phyloP scores from a whole-genome alignment of 37 sponge, comb jelly and placozoan genomes.

The Tethya wilhelma region DNA sequence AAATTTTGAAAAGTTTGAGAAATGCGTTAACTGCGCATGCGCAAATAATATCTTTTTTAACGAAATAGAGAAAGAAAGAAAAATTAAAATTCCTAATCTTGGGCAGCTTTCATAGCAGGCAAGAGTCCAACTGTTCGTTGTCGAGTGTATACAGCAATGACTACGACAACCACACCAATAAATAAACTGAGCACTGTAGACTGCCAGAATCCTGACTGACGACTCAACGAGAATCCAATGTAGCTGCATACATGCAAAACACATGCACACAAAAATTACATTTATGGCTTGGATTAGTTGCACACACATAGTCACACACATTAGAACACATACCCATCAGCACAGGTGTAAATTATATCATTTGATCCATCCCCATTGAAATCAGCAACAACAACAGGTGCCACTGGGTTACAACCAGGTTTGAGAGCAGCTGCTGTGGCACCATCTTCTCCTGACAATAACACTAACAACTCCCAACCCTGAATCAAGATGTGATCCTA shows the following conservation, averaged over 20 bases:
- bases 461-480: conserved; percentile 45
- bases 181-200: conserved; percentile 63
- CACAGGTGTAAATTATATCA: conserved; percentile 81
- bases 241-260: conserved; percentile 34
- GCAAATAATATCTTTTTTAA: too few relatives aligned
- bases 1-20: too few relatives aligned
- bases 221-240: conserved; percentile 32
- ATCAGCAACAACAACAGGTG: conserved; percentile 64
- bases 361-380: conserved; percentile 80
- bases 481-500: conserved; percentile 73
- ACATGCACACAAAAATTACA: background rate
- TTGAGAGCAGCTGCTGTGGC: background rate
- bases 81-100: conserved; percentile 21
- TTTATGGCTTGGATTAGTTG: background rate
- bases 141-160: conserved; percentile 72
- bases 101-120: conserved; percentile 32
- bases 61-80: too few relatives aligned
- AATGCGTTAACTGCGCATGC: too few relatives aligned
- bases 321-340: conserved; percentile 30
- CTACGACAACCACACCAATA: conserved; percentile 62
- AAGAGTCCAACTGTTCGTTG: conserved; percentile 40
- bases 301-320: background rate
- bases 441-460: conserved; percentile 66
- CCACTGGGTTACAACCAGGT: conserved; percentile 68
- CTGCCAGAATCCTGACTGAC: conserved; percentile 74